These are phyloP conservation scores for Naja naja DNA, from an alignment of 2,113 vertebrate genomes.

Conservation along the genomic window DNA sequence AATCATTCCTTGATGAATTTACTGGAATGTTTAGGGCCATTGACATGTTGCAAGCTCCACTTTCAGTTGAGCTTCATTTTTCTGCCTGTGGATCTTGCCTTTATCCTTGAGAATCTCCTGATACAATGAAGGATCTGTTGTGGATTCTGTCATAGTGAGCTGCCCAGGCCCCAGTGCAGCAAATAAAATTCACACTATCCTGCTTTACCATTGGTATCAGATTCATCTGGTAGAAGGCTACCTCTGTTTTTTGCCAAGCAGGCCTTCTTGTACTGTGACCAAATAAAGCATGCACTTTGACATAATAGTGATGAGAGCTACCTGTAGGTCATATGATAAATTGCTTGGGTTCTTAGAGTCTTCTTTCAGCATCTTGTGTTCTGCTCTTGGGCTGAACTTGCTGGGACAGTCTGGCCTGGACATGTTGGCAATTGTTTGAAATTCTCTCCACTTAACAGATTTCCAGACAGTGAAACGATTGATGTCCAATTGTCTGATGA, in stretches of 20 bases:
- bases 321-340: neutral
- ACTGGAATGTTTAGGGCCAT: neutral
- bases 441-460: neutral
- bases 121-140: neutral
- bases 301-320: neutral
- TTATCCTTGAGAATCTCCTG: neutral
- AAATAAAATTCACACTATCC: neutral
- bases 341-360: neutral
- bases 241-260: neutral
- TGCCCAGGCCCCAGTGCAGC: neutral
- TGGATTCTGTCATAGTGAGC: neutral
- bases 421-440: neutral
- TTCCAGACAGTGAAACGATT: neutral
- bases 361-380: neutral
- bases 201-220: neutral
- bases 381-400: neutral
- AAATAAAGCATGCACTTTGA: neutral
- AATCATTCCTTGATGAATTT: neutral
- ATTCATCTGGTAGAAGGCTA: neutral
- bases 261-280: neutral
- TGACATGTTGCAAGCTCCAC: neutral
- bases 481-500: neutral
- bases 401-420: neutral
- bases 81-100: neutral
- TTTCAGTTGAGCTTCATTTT: neutral